These are phyloP conservation scores for Popillia japonica DNA, from an alignment of 1,140 invertebrate genomes.

Conservation along the genomic window DNA sequence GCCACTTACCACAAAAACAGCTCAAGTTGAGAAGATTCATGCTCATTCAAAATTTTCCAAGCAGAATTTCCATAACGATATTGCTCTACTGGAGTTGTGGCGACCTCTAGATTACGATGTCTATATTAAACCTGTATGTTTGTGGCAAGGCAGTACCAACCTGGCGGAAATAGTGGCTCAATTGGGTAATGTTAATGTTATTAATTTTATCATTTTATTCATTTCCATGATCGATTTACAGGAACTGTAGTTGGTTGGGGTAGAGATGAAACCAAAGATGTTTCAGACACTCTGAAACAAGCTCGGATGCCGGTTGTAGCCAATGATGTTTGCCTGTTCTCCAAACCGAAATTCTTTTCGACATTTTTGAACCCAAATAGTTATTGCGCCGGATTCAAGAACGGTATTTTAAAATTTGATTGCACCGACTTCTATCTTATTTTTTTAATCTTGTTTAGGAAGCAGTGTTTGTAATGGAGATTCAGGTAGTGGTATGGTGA, in stretches of 20 bases:
- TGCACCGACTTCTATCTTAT: not conserved
- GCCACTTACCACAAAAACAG: not conserved
- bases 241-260: slow-evolving; percentile 73
- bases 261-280: slow-evolving; percentile 64
- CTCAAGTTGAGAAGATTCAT: not conserved
- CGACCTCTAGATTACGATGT: slow-evolving; percentile 60
- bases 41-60: not conserved
- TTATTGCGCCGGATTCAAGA: slow-evolving; percentile 68
- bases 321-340: slow-evolving; percentile 55
- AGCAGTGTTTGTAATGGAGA: slow-evolving; percentile 69
- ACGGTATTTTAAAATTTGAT: slow-evolving; percentile 46
- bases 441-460: slow-evolving; percentile 56
- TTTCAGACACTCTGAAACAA: slow-evolving; percentile 62
- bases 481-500: slow-evolving; percentile 67
- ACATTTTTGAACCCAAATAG: slow-evolving; percentile 67
- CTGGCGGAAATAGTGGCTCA: slow-evolving; percentile 49
- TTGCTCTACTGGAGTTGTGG: slow-evolving; percentile 62
- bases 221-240: slow-evolving; percentile 44
- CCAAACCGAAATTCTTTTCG: slow-evolving; percentile 60
- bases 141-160: slow-evolving; percentile 56
- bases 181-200: slow-evolving; percentile 34
- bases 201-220: not conserved
- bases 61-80: slow-evolving; percentile 5
- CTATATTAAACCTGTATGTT: slow-evolving; percentile 67
- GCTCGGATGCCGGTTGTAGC: slow-evolving; percentile 56